phyloP scores from a whole-genome alignment of 2,797 vertebrate species.

The Tokudaia muenninki region DNA sequence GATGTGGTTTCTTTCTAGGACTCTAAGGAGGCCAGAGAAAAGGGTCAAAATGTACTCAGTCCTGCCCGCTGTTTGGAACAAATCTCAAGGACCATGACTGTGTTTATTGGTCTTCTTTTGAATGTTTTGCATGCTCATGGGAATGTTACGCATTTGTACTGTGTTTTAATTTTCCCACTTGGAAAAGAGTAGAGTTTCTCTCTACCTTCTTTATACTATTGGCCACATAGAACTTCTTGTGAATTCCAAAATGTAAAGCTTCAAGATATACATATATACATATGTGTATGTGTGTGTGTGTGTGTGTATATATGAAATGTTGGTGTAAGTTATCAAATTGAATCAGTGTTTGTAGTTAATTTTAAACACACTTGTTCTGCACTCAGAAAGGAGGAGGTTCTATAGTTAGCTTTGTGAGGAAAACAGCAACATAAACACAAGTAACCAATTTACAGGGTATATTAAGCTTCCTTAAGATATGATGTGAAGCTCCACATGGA shows the following conservation, averaged over 20 bases:
- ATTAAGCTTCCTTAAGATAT: background rate
- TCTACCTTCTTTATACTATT: constrained; percentile 3
- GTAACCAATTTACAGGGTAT: constrained; percentile 31
- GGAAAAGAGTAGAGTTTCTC: constrained; percentile 29
- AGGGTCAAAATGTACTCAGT: constrained; percentile 24
- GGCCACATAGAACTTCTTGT: background rate
- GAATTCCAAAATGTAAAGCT: constrained; percentile 43
- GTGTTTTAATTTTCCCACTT: constrained; percentile 52
- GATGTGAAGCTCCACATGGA: background rate
- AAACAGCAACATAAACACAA: constrained; percentile 61
- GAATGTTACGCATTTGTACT: constrained; percentile 52
- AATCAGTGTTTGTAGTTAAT: constrained; percentile 56
- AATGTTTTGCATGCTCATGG: constrained; percentile 37
- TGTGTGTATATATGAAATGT: too few species aligned
- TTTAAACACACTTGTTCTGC: constrained; percentile 57
- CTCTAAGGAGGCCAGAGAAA: constrained; percentile 10
- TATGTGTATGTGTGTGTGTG: too few species aligned
- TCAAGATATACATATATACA: background rate
- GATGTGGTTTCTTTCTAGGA: constrained; percentile 64
- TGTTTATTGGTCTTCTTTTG: constrained; percentile 59
- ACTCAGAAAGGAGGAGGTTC: background rate
- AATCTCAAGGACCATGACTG: constrained; percentile 47
- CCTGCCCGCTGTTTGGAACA: constrained; percentile 58
- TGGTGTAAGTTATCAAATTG: constrained; percentile 39
- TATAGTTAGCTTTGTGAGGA: constrained; percentile 52